Evolutionary conservation across 2,113 vertebrate species (phyloP).

Genomic region (Otus sunia): DNA sequence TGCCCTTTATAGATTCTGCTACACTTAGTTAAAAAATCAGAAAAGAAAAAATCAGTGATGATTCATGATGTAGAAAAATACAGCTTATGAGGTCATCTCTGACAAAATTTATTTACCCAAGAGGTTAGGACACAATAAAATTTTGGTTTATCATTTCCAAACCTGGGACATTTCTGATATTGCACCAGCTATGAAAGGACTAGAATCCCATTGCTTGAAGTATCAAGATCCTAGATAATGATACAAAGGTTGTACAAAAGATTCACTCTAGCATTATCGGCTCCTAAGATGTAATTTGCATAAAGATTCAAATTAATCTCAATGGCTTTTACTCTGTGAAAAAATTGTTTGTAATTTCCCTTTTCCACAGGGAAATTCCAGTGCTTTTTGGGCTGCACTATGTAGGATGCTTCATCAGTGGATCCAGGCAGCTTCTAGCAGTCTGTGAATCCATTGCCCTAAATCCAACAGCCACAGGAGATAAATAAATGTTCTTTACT

Average conservation of each 20-base stretch:
- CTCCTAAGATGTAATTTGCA: not conserved
- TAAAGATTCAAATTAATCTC: not conserved
- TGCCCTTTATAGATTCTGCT: not conserved
- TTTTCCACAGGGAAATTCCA: not conserved
- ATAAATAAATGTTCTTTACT: slow-evolving; percentile 72
- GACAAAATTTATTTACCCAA: not conserved
- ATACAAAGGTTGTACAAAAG: not conserved
- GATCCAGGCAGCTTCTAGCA: not conserved
- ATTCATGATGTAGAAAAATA: not conserved
- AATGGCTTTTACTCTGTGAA: not conserved
- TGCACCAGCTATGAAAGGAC: not conserved
- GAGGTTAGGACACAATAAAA: not conserved
- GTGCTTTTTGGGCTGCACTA: not conserved
- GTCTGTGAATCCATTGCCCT: not conserved
- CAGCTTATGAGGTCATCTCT: not conserved
- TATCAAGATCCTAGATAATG: not conserved
- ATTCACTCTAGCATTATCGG: not conserved
- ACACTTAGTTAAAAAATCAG: not conserved
- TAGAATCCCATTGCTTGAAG: not conserved
- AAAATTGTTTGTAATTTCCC: not conserved
- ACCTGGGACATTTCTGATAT: not conserved
- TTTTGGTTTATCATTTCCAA: not conserved
- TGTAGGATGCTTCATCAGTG: not conserved
- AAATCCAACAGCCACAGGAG: not conserved
- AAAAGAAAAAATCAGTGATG: not conserved